Evolutionary conservation across 2,888 invertebrate genomes (phyloP).

Genomic region (Thera britannica): DNA sequence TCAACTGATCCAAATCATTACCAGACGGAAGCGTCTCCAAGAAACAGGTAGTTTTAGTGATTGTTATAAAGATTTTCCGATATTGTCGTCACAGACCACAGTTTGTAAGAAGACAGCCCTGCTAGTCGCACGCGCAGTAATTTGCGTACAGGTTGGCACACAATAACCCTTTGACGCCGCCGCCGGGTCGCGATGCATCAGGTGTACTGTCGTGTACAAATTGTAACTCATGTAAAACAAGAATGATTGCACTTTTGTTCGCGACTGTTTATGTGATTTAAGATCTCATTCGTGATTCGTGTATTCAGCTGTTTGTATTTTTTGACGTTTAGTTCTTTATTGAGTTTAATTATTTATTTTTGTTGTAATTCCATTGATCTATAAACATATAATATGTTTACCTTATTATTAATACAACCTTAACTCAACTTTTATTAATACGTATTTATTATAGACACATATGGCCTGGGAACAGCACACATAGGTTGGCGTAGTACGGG

Average conservation of each 20-base stretch:
- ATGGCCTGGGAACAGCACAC: too few species aligned
- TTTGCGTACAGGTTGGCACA: conserved; percentile 51
- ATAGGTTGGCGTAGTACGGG: too few species aligned
- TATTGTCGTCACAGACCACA: not conserved
- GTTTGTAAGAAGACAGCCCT: conserved; percentile 12
- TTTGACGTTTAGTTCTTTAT: conserved; percentile 27
- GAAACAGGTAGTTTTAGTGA: too few species aligned
- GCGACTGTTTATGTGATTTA: conserved; percentile 35
- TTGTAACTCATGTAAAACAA: conserved; percentile 44
- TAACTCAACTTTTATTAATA: too few species aligned
- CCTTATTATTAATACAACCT: too few species aligned
- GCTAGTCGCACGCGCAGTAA: conserved; percentile 40
- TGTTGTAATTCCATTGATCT: not conserved
- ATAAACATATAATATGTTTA: too few species aligned
- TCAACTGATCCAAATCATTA: too few species aligned
- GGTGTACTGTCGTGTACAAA: conserved; percentile 38
- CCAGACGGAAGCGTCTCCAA: too few species aligned
- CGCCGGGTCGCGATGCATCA: conserved; percentile 42
- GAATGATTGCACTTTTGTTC: conserved; percentile 42
- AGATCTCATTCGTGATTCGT: conserved; percentile 24
- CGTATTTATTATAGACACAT: too few species aligned
- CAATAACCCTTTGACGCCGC: conserved; percentile 62
- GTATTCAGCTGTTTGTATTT: conserved; percentile 33
- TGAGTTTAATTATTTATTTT: conserved; percentile 4
- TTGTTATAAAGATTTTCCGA: too few species aligned